Percentiles rank a stretch among this genome's conserved stretches.
These are phyloP conservation scores for Nasua narica DNA, from an alignment of 2,797 vertebrate genomes.

Conservation along the genomic window DNA sequence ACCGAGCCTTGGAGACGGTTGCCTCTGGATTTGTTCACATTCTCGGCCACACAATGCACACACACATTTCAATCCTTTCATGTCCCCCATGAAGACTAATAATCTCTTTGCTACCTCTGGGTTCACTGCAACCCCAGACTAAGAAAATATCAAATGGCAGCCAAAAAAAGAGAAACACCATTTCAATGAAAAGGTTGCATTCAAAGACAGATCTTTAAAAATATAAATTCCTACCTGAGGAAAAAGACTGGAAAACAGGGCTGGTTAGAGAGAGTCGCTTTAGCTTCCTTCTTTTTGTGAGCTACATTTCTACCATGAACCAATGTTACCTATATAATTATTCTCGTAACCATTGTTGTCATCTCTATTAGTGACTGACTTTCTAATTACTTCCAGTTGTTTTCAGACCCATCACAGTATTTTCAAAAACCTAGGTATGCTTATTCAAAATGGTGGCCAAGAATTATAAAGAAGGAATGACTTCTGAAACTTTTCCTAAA, in stretches of 20 bases:
- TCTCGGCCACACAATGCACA: neutral
- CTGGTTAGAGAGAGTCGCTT: neutral
- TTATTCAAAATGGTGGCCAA: neutral
- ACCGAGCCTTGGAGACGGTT: fast-evolving
- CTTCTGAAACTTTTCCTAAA: neutral
- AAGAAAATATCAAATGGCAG: neutral
- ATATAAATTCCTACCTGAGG: neutral
- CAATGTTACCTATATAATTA: neutral
- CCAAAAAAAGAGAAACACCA: neutral
- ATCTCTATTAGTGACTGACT: neutral
- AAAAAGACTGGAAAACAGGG: neutral
- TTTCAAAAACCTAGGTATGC: neutral
- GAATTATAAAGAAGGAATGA: neutral
- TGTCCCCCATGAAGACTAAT: neutral
- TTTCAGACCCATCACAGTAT: neutral
- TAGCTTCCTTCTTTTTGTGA: neutral
- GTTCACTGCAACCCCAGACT: neutral
- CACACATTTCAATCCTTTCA: neutral
- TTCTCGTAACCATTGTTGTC: neutral
- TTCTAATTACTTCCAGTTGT: neutral
- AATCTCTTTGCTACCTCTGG: neutral
- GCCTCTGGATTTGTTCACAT: neutral
- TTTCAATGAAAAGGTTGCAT: neutral
- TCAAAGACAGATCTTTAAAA: conserved; percentile 10
- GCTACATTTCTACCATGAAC: neutral